Evolutionary conservation across 2,113 vertebrate species (phyloP), one percentile per base, ranked within the genome.

Genomic region (Thalassoma bifasciatum): DNA sequence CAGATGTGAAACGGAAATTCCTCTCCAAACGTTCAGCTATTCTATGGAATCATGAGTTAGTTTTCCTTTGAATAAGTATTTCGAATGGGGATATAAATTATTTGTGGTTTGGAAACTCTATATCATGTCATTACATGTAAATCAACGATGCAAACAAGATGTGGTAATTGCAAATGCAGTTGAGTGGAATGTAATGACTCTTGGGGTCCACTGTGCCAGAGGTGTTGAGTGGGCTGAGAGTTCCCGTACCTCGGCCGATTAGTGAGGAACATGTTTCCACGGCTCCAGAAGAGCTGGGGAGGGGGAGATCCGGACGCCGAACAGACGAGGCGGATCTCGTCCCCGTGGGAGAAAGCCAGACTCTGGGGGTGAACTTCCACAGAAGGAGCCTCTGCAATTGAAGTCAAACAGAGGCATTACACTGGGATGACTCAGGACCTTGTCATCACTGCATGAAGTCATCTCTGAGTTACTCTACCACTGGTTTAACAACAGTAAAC

Each of bases 271-370:
- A 83, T 88, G 74, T 94, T 95, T 82, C 94, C 94, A 42, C 86
- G 95, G 79, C 85, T 96, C 97, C 97, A 98, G 83, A 83, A 73
- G 71, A 86, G 79, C 72, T 51, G 89, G 19, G 96, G 96, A 0
- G 6, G 50, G 2, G 96, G 96, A 53, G 95, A 91, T 4, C 96
- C 96, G 5, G 94, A 91, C 0, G 93, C 93, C 0, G 91, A 93
- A 89, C 97, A 98, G 93, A 91, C 92, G 54, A 98, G 85, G 77
- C 34, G 85, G 81, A 98, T 92, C 79, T 96, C 95, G 58, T 91
- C 86, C 49, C 95, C 96, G 62, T 89, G 90, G 66, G 94, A 84
- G 78, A 97, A 95, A 1, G 13, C 86, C 89, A 90, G 93, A 19
- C 90, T 93, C 42, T 87, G 88, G 68, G 94, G 83, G 0, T 89